Evolutionary conservation across 2,888 invertebrate genomes (phyloP).

Genomic region (Drosophila phalerata): DNA sequence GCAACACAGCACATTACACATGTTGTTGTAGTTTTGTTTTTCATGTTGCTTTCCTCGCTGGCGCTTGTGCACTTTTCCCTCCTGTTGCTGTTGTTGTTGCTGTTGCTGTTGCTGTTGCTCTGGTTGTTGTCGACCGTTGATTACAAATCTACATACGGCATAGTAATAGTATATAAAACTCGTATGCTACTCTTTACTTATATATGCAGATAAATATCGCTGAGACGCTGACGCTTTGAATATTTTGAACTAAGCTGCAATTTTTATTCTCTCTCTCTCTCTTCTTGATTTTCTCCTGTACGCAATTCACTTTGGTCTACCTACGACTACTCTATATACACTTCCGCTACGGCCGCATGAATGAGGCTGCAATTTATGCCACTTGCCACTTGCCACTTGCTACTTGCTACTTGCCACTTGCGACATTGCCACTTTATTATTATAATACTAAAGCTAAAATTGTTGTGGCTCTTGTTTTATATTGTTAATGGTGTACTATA

Average conservation of each 20-base stretch:
- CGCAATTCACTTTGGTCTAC: slow-evolving; percentile 74
- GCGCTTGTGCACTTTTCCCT: slow-evolving; percentile 42
- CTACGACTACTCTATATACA: slow-evolving; percentile 60
- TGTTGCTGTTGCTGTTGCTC: slow-evolving; percentile 19
- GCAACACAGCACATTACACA: slow-evolving; percentile 78
- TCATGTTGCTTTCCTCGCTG: slow-evolving; percentile 67
- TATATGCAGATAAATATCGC: slow-evolving; percentile 73
- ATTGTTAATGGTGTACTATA: slow-evolving; percentile 23
- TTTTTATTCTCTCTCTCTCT: not conserved
- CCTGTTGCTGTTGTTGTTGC: slow-evolving; percentile 19
- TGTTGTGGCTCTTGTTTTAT: slow-evolving; percentile 44
- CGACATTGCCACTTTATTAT: slow-evolving; percentile 80
- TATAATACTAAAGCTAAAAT: slow-evolving; percentile 69
- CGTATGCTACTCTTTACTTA: slow-evolving; percentile 59
- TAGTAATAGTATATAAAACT: slow-evolving; percentile 42
- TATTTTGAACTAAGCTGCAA: slow-evolving; percentile 33
- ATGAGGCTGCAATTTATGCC: slow-evolving; percentile 82
- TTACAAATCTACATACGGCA: slow-evolving; percentile 72
- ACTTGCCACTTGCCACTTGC: slow-evolving; percentile 69
- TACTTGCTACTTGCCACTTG: slow-evolving; percentile 65
- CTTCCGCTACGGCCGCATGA: slow-evolving; percentile 72
- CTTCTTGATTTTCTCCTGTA: slow-evolving; percentile 35
- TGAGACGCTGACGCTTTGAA: slow-evolving; percentile 55
- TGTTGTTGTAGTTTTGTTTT: slow-evolving; percentile 61
- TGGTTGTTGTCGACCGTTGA: slow-evolving; percentile 66